Conservation (phyloP, 2,888 invertebrate species). For the Clunio marinus region DNA sequence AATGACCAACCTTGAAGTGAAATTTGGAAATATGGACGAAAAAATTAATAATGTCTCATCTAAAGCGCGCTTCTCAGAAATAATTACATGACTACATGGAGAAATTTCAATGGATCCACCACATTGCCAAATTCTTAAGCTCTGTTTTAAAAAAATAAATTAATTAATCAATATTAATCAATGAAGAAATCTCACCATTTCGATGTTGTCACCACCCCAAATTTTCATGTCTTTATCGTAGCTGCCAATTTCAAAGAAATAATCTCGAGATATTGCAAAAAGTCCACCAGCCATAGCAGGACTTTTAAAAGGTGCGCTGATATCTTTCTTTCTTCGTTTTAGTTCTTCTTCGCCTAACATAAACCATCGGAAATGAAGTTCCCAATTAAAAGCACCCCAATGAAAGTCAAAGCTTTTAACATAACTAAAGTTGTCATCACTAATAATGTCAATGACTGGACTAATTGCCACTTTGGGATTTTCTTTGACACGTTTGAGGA, state of each 20-base stretch:
- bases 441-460: conserved; percentile 90
- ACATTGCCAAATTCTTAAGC: conserved; percentile 95
- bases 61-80: too few relatives aligned
- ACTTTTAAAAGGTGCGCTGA: conserved; percentile 70
- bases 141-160: conserved; percentile 46
- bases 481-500: conserved; percentile 57
- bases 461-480: conserved; percentile 53
- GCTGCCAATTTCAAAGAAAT: conserved; percentile 81
- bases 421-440: conserved; percentile 93
- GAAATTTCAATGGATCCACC: conserved; percentile 87
- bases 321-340: conserved; percentile 63
- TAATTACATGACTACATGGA: conserved; percentile 89
- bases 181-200: conserved; percentile 55
- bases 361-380: conserved; percentile 81
- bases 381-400: conserved; percentile 99
- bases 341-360: conserved; percentile 59
- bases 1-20: too few relatives aligned
- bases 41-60: too few relatives aligned
- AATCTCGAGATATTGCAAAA: conserved; percentile 75
- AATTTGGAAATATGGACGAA: too few relatives aligned
- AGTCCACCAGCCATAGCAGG: conserved; percentile 93
- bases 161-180: neutral
- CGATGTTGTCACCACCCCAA: conserved; percentile 98
- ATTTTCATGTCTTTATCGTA: conserved; percentile 93
- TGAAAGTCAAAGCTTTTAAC: conserved; percentile 91